Evolutionary conservation across 1,140 invertebrate species (phyloP).

Genomic region (Agraylea sexmaculata): DNA sequence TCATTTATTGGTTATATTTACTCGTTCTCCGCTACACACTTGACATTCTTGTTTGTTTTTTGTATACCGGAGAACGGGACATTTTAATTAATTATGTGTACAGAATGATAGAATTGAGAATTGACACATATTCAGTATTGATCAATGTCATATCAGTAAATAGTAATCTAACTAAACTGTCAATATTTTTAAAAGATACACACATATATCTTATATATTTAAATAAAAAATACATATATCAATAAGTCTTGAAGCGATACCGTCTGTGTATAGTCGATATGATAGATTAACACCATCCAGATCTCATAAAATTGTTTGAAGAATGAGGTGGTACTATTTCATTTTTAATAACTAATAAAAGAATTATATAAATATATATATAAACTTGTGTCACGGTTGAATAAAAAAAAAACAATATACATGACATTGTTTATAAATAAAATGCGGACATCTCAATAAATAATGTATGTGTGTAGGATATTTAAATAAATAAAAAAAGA

Average conservation of each 20-base stretch:
- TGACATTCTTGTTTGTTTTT: conserved; percentile 18
- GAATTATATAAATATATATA: conserved; percentile 10
- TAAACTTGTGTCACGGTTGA: too few species aligned
- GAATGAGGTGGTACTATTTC: conserved; percentile 16
- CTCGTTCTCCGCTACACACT: conserved; percentile 2
- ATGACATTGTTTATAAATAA: too few species aligned
- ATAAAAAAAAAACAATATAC: too few species aligned
- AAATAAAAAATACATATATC: conserved; percentile 13
- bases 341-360: conserved; percentile 20
- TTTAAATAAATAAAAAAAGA: conserved; percentile 20
- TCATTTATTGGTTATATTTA: conserved; percentile 18
- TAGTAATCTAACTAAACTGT: conserved; percentile 12
- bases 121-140: conserved; percentile 9
- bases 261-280: neutral
- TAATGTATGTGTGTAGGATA: conserved; percentile 23
- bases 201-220: conserved; percentile 15
- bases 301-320: conserved; percentile 14
- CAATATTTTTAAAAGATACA: conserved; percentile 14
- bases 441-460: conserved; percentile 20
- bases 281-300: conserved; percentile 11
- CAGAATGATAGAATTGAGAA: conserved; percentile 6
- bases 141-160: conserved; percentile 19
- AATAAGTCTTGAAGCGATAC: conserved; percentile 14
- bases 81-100: neutral
- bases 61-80: neutral